phyloP scores from a whole-genome alignment of 2,888 invertebrate genomes.

The Eupithecia insigniata region DNA sequence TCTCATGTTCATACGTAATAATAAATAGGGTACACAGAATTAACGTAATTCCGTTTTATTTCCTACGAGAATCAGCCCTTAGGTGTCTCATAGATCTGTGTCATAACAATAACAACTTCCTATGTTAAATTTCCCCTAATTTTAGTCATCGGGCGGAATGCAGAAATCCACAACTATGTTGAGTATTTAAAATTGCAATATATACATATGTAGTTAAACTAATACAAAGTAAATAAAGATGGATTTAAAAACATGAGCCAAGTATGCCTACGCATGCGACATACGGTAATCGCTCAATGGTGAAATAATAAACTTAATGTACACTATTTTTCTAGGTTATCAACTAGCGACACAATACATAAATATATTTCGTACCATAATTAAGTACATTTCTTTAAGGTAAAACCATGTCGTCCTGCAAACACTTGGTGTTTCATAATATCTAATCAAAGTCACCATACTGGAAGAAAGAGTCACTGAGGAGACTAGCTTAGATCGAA shows the following conservation, averaged over 20 bases:
- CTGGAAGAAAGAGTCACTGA: constrained; percentile 71
- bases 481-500: constrained; percentile 65
- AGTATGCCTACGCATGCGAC: constrained; percentile 61
- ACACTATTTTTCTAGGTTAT: constrained; percentile 56
- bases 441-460: constrained; percentile 61
- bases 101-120: constrained; percentile 69
- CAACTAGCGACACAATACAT: constrained; percentile 74
- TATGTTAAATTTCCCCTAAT: constrained; percentile 75
- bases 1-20: constrained; percentile 1
- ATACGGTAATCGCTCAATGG: constrained; percentile 64
- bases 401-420: constrained; percentile 60
- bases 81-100: constrained; percentile 62
- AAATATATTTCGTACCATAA: constrained; percentile 62
- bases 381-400: constrained; percentile 72
- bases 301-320: constrained; percentile 63
- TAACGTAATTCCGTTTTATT: neutral
- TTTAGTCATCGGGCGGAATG: constrained; percentile 85
- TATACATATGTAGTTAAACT: constrained; percentile 81
- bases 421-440: constrained; percentile 75
- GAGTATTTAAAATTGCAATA: constrained; percentile 82
- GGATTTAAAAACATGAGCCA: constrained; percentile 72
- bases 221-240: constrained; percentile 73
- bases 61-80: neutral
- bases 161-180: constrained; percentile 85
- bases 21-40: neutral